Evolutionary conservation across 1,140 invertebrate species (phyloP), one percentile per base, ranked within the genome.

Genomic region (Drosophila dunni): DNA sequence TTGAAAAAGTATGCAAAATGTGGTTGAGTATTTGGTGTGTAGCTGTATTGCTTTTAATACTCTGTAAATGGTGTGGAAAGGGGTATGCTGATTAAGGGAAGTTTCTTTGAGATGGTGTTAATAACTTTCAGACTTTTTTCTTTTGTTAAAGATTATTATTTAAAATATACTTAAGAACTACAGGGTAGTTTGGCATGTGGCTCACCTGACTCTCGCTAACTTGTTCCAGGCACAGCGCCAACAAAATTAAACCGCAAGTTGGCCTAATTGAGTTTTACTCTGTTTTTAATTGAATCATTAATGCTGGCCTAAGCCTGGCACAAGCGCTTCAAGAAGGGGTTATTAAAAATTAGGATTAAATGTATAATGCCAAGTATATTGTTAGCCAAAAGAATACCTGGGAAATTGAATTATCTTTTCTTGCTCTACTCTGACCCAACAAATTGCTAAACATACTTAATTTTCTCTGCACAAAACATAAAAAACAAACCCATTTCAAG

Each of bases 391-490:
- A 45, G 42, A 29, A 54, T 65, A 40, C 8, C 9, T 24, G 46
- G 17, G 29, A 46, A 36, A 36, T 65, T 58, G 29, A 33, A 29
- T 48, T 45, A 13, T 3, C 40, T 65, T 58, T 34, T 38, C 20
- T 7, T 44, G 29, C 13, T 33, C 33, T 51, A 34, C 11, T n/a
- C n/a, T 13, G n/a, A 15, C 13, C 10, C 6, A 7, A 67, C 56
- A 75, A 81, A 71, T 81, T 75, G 38, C 38, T 57, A 60, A 66
- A 81, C 67, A 86, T 78, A 81, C 81, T 58, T 74, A 33, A 62
- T 57, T 67, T 46, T 15, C 36, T 29, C 10, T 11, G 34, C 24
- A 29, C 24, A 29, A 6, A 45, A 17, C 24, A 34, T 2, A 54
- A 51, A 50, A 61, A 51, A 42, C 33, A 62, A 73, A 58, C 42